Base-by-base conservation (phyloP, 2,113 vertebrate genomes). In the Pterocles orientalis region DNA sequence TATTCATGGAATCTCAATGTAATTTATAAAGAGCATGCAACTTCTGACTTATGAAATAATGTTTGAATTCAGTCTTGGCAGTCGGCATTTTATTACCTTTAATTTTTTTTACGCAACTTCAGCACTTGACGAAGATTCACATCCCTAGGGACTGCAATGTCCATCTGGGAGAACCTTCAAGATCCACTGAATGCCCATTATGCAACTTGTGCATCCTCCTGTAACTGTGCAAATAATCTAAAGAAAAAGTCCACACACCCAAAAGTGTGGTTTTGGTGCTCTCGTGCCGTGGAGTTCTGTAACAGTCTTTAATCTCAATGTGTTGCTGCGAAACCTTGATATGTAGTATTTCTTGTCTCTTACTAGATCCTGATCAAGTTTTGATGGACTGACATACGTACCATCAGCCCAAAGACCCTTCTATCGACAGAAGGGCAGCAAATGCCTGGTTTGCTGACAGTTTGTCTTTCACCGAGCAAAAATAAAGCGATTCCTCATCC, bases 21-120 rank as follows among this genome's bases (percentile, higher is more conserved):
- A 87, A 95, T 97, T 93, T 95, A 24, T 77, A 66, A 93, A 92
- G 85, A 95, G 84, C 71, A 10, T 86, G 24, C 85, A 81, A 81
- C 86, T 86, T 89, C 86, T 86, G 43, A 48, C 86, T 95, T 93
- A 58, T 0, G 25, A 93, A 92, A 80, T 72, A 82, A 64, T 83
- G 76, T 94, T 94, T 90, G 82, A 94, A 93, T 95, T 95, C 84
- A 80, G 47, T 86, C 78, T 82, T 62, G n/a, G 77, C 28, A 83
- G 23, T 69, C 45, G 66, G 31, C 31, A 54, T 95, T 93, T 77
- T 91, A 87, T 79, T 92, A 34, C 48, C 25, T 12, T 43, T 65
- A 43, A 23, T 53, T 48, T 82, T 91, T 79, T 88, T 72, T 28
- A 43, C 1, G 4, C 29, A 68, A 80, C n/a, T 89, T 76, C 54